Conservation (phyloP, 2,797 vertebrate genomes). For the Sarcophilus harrisii region DNA sequence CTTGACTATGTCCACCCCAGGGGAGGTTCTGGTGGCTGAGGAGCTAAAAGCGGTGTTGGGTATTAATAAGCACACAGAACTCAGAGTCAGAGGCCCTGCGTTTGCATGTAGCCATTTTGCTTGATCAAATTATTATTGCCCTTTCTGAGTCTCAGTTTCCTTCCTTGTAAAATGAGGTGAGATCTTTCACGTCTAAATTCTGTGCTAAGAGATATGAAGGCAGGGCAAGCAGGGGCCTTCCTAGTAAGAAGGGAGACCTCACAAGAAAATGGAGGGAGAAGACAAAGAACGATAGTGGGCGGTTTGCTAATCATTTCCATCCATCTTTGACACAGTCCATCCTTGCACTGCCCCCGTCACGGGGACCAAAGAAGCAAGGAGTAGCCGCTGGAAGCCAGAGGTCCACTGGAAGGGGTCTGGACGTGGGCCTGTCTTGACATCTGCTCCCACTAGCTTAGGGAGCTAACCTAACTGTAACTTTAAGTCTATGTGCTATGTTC, state of each 20-base stretch:
- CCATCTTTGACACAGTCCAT: neutral
- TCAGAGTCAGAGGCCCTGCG: no score
- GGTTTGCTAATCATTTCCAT: neutral
- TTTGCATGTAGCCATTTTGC: neutral
- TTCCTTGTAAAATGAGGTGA: neutral
- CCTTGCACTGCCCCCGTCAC: neutral
- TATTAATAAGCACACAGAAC: neutral
- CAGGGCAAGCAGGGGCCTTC: neutral
- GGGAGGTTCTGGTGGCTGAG: neutral
- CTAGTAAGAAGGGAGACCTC: neutral
- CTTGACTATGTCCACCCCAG: neutral
- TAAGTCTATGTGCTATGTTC: neutral
- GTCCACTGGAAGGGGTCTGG: neutral
- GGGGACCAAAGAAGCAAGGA: neutral
- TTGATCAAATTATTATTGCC: neutral
- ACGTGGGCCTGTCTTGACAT: neutral
- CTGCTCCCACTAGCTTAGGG: neutral
- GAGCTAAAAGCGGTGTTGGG: neutral
- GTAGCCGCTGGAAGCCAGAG: neutral
- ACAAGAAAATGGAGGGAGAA: neutral
- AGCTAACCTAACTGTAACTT: neutral
- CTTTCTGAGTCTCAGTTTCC: neutral
- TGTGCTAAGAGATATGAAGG: neutral
- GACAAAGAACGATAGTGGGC: neutral
- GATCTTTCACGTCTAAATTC: neutral